phyloP scores from a whole-genome alignment of 2,797 vertebrate genomes.

The Echeneis naucrates region DNA sequence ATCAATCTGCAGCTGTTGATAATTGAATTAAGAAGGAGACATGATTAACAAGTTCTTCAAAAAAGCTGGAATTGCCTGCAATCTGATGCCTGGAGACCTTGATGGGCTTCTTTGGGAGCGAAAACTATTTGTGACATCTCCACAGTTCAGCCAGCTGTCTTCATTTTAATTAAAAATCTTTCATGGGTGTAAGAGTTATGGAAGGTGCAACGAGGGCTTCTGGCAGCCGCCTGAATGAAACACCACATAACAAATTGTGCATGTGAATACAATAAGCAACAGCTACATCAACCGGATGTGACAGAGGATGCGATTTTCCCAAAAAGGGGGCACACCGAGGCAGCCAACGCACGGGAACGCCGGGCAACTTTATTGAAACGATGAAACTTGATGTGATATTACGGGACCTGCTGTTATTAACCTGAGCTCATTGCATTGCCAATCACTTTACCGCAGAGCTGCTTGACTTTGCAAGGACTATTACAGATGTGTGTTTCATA shows the following conservation, averaged over 20 bases:
- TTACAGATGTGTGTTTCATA: conserved; percentile 54
- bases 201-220: conserved; percentile 70
- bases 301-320: conserved; percentile 69
- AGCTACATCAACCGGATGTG: conserved; percentile 72
- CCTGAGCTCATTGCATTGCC: conserved; percentile 71
- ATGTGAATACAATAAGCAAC: conserved; percentile 77
- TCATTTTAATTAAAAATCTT: conserved; percentile 88
- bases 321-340: conserved; percentile 67
- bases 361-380: conserved; percentile 76
- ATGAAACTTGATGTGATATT: conserved; percentile 73
- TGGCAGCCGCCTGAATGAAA: conserved; percentile 78
- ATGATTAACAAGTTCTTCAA: conserved; percentile 86
- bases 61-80: conserved; percentile 79
- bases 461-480: conserved; percentile 71
- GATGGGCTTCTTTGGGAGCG: conserved; percentile 72
- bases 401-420: conserved; percentile 71
- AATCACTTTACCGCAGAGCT: conserved; percentile 59
- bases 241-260: conserved; percentile 79
- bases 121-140: conserved; percentile 84
- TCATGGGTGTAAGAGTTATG: conserved; percentile 83
- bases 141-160: conserved; percentile 82
- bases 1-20: conserved; percentile 84
- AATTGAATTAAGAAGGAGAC: conserved; percentile 83
- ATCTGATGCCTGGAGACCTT: conserved; percentile 69
- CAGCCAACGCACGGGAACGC: conserved; percentile 59